A percentile compares a stretch with the other conserved stretches of the same genome.
Evolutionary conservation across 2,888 invertebrate species (phyloP).

Genomic region (Salticus scenicus): DNA sequence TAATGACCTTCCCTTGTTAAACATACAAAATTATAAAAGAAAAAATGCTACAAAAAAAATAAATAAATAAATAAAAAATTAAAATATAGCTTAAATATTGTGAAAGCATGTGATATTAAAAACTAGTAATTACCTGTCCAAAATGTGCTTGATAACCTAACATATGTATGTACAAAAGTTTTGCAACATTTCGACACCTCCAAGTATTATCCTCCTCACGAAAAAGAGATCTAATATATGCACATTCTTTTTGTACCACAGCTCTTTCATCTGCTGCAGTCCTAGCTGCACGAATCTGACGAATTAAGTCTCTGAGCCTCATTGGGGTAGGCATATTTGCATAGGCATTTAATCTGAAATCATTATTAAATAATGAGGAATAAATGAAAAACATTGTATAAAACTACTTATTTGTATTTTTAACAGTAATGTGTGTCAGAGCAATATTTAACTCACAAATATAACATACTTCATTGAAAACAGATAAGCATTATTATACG

Average conservation of each 20-base stretch:
- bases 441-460: too few species aligned
- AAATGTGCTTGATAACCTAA: constrained; percentile 99
- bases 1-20: too few species aligned
- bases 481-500: too few species aligned
- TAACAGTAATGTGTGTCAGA: too few species aligned
- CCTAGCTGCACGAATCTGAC: constrained; percentile 97
- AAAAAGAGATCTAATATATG: constrained; percentile 97
- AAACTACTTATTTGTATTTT: not conserved
- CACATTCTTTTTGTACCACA: constrained; percentile 99
- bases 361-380: not conserved
- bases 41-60: too few species aligned
- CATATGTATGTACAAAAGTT: constrained; percentile 99
- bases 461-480: too few species aligned
- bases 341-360: constrained; percentile 62
- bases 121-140: constrained; percentile 83
- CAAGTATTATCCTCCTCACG: constrained; percentile 99
- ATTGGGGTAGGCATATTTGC: constrained; percentile 93
- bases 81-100: too few species aligned
- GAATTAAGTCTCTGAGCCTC: constrained; percentile 95
- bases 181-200: constrained; percentile 99
- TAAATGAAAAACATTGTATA: not conserved
- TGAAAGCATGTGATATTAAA: too few species aligned
- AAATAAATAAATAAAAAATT: too few species aligned
- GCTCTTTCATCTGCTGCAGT: constrained; percentile 99
- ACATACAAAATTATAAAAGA: too few species aligned